Conservation (phyloP, 1,140 invertebrate species). For the Sinella curviseta region DNA sequence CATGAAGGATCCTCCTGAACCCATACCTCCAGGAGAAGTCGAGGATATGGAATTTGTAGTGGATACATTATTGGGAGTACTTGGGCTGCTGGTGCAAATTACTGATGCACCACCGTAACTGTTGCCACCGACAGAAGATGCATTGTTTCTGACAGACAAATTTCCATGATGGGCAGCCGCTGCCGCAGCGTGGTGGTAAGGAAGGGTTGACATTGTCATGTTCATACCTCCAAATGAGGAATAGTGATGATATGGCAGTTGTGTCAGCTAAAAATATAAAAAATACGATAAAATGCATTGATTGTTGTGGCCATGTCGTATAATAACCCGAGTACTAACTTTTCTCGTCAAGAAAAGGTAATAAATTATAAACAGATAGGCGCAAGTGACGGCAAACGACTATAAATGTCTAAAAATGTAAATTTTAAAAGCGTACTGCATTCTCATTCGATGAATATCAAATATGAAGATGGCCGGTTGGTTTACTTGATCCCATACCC, state of each 20-base stretch:
- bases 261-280: background rate
- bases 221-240: background rate
- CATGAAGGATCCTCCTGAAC: conserved; percentile 20
- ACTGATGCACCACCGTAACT: background rate
- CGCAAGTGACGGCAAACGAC: background rate
- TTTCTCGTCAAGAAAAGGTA: no score
- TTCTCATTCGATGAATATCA: background rate
- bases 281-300: background rate
- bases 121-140: background rate
- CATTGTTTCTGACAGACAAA: background rate
- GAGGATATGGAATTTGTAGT: conserved; percentile 1
- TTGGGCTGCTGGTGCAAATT: background rate
- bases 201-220: conserved; percentile 20
- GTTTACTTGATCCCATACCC: background rate
- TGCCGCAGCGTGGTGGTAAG: background rate
- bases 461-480: background rate
- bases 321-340: no score
- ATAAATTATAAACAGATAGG: background rate
- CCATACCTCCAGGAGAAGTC: background rate
- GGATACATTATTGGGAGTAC: background rate
- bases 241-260: conserved; percentile 8
- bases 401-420: background rate
- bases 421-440: background rate
- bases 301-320: no score
- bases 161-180: conserved; percentile 9